A percentile compares a stretch with the other conserved stretches of the same genome.
Evolutionary conservation across 2,113 vertebrate genomes (phyloP).

Genomic region (Psophia crepitans): DNA sequence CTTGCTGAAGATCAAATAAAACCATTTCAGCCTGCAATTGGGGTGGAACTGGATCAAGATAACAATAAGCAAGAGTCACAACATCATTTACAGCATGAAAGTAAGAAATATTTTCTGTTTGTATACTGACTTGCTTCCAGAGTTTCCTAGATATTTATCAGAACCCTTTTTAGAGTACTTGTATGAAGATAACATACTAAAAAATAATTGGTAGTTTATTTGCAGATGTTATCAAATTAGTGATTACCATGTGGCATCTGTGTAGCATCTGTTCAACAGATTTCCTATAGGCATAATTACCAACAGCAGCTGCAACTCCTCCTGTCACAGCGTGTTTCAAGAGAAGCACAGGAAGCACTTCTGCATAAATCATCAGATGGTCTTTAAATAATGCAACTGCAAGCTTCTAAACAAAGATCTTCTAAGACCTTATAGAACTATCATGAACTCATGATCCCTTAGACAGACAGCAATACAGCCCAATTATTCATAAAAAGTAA

Average conservation of each 20-base stretch:
- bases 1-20: conserved; percentile 72
- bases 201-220: not conserved
- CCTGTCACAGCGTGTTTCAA: not conserved
- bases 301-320: not conserved
- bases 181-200: not conserved
- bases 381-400: conserved; percentile 3
- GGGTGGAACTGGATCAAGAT: not conserved
- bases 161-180: not conserved
- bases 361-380: not conserved
- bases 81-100: not conserved
- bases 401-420: not conserved
- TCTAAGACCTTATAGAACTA: not conserved
- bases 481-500: not conserved
- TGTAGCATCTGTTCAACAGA: not conserved
- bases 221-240: not conserved
- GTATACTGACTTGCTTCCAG: not conserved
- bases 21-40: conserved; percentile 65
- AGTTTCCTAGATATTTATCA: not conserved
- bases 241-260: not conserved
- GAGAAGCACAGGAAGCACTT: not conserved
- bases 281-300: not conserved
- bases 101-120: conserved; percentile 40
- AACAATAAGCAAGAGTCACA: not conserved
- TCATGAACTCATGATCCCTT: not conserved
- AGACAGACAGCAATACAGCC: not conserved